phyloP scores from a whole-genome alignment of 2,797 vertebrate species.

The Geotrypetes seraphini region DNA sequence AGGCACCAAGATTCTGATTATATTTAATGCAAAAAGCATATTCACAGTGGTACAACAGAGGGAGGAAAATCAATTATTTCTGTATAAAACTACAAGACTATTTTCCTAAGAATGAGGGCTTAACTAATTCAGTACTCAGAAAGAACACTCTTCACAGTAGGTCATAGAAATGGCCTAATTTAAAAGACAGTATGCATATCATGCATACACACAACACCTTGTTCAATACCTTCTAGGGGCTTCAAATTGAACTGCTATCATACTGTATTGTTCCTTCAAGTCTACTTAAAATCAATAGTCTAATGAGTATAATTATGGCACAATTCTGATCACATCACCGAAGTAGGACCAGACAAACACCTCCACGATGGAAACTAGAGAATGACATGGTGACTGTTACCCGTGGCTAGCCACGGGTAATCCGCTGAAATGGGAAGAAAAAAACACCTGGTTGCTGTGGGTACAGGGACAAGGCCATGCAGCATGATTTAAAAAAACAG shows the following conservation, averaged over 20 bases:
- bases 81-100: neutral
- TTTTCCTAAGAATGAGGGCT: neutral
- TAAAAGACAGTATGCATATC: slow-evolving; percentile 14
- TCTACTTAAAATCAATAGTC: slow-evolving; percentile 1
- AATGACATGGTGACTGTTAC: no score
- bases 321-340: neutral
- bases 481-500: no score
- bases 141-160: slow-evolving; percentile 6
- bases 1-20: slow-evolving; percentile 8
- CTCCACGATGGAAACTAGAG: no score
- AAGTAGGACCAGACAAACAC: no score
- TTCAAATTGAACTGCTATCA: slow-evolving; percentile 20
- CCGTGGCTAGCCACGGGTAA: no score
- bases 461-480: no score
- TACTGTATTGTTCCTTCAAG: slow-evolving; percentile 1
- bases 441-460: no score
- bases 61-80: slow-evolving; percentile 7
- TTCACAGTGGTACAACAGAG: slow-evolving; percentile 18
- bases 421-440: no score
- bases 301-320: slow-evolving; percentile 5
- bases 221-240: slow-evolving; percentile 8
- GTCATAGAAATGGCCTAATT: slow-evolving; percentile 19
- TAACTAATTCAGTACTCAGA: slow-evolving; percentile 14
- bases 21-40: slow-evolving; percentile 18
- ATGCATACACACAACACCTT: neutral